Base-by-base conservation (phyloP, 1,140 invertebrate species). In the Trachelipus rathkii region DNA sequence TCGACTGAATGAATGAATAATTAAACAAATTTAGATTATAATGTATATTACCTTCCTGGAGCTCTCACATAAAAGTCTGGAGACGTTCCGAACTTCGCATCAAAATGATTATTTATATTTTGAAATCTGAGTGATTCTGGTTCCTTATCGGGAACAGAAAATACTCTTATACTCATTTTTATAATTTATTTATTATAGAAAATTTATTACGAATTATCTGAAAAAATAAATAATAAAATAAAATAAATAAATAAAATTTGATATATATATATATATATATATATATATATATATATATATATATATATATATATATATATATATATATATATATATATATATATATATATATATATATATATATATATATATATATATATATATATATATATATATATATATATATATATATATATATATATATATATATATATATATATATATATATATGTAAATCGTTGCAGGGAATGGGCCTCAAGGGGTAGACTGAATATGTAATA, bases 1-100 rank as follows among this genome's bases (percentile, higher is more conserved):
- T n/a, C n/a, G n/a, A n/a, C n/a, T n/a, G n/a, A n/a, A n/a, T n/a
- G 33, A 33, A 33, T 33, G n/a, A n/a, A n/a, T 33, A 33, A 1
- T 33, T 33, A 33, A 33, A 68, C n/a, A 95, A 9, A 68, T 68
- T 68, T 10, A 2, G 5, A 66, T 66, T 66, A 66, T 70, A 11
- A 70, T 24, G 1, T 33, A 44, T 43, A 13, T 71, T 15, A 71
- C 44, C 13, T 15, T 13, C 11, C 13, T 71, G 70, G 24, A n/a
- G 24, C 13, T 33, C n/a, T 33, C n/a, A 2, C 21, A 13, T 71
- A 44, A 33, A 24, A 71, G 4, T 23, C 43, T n/a, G 15, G 69
- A 71, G 15, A 33, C 0, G 21, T 9, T 0, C 15, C 0, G 23
- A 24, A 71, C 24, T 71, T 33, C 0, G 43, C 43, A n/a, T 21